Conservation (phyloP, 2,888 invertebrate species). For the Cheilosia soror region DNA sequence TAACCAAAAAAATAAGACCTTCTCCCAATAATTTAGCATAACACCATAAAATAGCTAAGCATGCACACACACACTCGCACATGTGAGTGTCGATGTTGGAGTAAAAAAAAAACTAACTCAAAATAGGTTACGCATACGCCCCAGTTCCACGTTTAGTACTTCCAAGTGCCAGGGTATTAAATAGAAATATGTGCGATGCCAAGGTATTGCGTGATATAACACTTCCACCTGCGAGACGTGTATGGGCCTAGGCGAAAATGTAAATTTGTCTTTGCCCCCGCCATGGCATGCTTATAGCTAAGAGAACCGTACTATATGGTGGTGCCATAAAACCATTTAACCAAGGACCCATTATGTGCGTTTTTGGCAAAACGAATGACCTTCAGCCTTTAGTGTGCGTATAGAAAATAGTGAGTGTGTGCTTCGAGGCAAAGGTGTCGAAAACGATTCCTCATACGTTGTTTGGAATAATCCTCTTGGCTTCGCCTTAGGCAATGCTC, state of each 20-base stretch:
- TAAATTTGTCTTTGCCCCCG: slow-evolving; percentile 49
- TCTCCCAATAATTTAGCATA: slow-evolving; percentile 63
- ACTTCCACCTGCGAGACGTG: slow-evolving; percentile 47
- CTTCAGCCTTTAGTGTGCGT: slow-evolving; percentile 28
- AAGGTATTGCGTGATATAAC: slow-evolving; percentile 25
- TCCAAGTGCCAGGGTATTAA: slow-evolving; percentile 71
- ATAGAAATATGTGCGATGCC: slow-evolving; percentile 55
- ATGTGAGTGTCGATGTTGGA: background rate
- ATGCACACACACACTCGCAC: slow-evolving; percentile 8
- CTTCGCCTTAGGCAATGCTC: slow-evolving; percentile 2
- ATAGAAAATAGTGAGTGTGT: background rate
- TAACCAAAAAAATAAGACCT: slow-evolving; percentile 15
- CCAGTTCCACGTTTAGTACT: slow-evolving; percentile 66
- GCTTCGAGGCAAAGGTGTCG: slow-evolving; percentile 21
- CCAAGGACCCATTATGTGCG: slow-evolving; percentile 63
- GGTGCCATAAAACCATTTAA: slow-evolving; percentile 58
- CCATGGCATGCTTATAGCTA: background rate
- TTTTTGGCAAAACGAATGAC: slow-evolving; percentile 61
- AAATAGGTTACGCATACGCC: slow-evolving; percentile 72
- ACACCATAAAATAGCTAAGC: slow-evolving; percentile 60
- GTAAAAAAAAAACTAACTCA: background rate
- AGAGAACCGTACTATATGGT: slow-evolving; percentile 8
- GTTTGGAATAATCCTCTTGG: slow-evolving; percentile 18
- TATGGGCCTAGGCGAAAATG: slow-evolving; percentile 41
- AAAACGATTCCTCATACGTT: slow-evolving; percentile 55